Evolutionary conservation across 2,888 invertebrate species (phyloP), one percentile per base, ranked within the genome.

Genomic region (Rugalucina vietnamica): DNA sequence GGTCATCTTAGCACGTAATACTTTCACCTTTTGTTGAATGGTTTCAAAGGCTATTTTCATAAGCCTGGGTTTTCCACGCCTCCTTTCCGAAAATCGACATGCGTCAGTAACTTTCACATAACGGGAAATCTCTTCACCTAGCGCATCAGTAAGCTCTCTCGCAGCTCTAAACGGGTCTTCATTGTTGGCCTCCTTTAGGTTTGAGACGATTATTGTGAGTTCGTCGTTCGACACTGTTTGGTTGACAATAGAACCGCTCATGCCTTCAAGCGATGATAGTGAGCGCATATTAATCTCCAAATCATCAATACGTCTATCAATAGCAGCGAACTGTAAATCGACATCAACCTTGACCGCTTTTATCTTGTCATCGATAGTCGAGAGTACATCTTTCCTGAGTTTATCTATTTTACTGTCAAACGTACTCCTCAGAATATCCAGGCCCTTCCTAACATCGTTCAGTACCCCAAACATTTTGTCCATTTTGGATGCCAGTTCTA

Each of bases 351-450:
- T 43, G 29, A 77, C 39, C 24, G 43, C 43, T 21, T 43, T 76
- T 29, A 77, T 34, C 34, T 78, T 78, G 21, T 29, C 24, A 54
- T 78, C 78, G 10, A 78, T 78, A 29, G 70, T 70, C 24, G 50
- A 43, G 54, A 78, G 32, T 18, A 81, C n/a, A n/a, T 81, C 81
- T 36, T 70, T 49, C 37, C 71, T 75, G 27, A 81, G 24, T 54
- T 81, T 81, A 50, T 81, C 81, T 10, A 81, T 27, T 54, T 54
- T 54, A n/a, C 60, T 60, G 18, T 60, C 60, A 18, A 60, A 29
- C 60, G 29, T 60, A 8, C 29, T 27, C 18, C 60, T 60, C 27
- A 60, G 29, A 24, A 27, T 27, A 60, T 60, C 60, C 21, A 29
- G 60, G 29, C 29, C 29, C 18, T 24, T 60, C 29, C 29, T 60